Conservation (phyloP, 2,888 invertebrate species). For the Drosophila villosipedis region DNA sequence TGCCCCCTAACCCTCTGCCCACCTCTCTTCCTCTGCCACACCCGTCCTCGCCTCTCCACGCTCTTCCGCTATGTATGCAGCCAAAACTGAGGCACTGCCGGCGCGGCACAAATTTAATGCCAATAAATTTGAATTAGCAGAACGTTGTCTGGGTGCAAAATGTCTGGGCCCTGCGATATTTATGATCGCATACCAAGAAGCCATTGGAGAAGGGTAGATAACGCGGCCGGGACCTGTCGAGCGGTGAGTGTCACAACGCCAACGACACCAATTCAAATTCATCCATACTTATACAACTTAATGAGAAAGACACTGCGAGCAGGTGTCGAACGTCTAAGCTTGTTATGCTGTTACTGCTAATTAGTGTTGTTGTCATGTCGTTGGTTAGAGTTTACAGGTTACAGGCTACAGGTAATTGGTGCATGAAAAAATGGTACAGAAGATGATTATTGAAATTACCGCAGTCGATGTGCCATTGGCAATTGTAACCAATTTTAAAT, state of each 20-base stretch:
- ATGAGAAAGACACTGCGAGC: conserved; percentile 30
- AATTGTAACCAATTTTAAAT: not conserved
- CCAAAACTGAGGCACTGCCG: conserved; percentile 41
- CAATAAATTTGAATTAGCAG: conserved; percentile 80
- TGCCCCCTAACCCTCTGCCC: not conserved
- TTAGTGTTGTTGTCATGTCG: conserved; percentile 47
- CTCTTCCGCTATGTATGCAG: conserved; percentile 18
- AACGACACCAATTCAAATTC: not conserved
- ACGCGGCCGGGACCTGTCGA: conserved; percentile 4
- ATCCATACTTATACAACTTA: conserved; percentile 20
- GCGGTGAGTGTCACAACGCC: conserved; percentile 7
- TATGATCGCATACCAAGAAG: conserved; percentile 62
- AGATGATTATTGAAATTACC: conserved; percentile 42
- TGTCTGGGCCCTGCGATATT: conserved; percentile 70
- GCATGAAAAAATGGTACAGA: conserved; percentile 23
- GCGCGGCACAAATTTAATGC: conserved; percentile 71
- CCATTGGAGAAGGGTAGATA: not conserved
- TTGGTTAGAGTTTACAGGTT: conserved; percentile 8
- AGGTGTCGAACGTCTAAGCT: conserved; percentile 55
- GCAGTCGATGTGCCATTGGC: not conserved
- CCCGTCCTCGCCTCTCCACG: not conserved
- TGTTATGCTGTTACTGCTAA: conserved; percentile 41
- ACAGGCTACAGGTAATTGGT: conserved; percentile 47
- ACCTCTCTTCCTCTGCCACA: not conserved
- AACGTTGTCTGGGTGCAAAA: conserved; percentile 52